Evolutionary conservation across 2,113 vertebrate species (phyloP), one percentile per base, ranked within the genome.

Genomic region (Rhadina sibilatrix): DNA sequence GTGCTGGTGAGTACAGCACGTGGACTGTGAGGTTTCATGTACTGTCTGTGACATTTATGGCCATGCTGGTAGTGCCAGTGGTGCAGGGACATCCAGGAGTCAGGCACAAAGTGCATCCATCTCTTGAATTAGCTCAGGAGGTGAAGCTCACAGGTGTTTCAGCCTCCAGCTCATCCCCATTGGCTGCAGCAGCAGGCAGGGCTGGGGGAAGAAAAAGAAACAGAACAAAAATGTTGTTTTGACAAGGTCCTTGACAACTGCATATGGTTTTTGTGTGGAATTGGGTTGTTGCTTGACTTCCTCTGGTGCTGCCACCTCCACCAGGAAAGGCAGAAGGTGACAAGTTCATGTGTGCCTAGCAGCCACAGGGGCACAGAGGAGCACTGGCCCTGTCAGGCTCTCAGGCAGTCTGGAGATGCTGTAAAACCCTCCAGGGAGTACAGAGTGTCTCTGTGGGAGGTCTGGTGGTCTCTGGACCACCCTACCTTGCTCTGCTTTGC

Each of bases 1-100:
- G n/a, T 0, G 0, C 3, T 2, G 14, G 42, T 2, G 21, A 17
- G 6, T 4, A 2, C 49, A 18, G 74, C 21, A 2, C 7, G 0
- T 2, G 52, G 75, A 66, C 82, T 50, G 4, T 35, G 68, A 9
- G 0, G 40, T 56, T 15, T 23, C 35, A 0, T 49, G 2, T 5
- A 2, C 23, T 38, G 28, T 19, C 46, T 25, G 1, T 65, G 52
- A 18, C 37, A 28, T 0, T 0, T 3, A 7, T 2, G 4, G 40
- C 38, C 8, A 0, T 2, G 19, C 59, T 44, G 72, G 31, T 22
- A 6, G n/a, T 89, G 53, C 75, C 3, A 10, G 46, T 1, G 13
- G 54, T 15, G 53, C 5, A 4, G 80, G 79, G 71, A 8, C 70
- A 42, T 42, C 70, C 49, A 52, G 31, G 60, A 74, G 60, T 20